A percentile compares a stretch with the other conserved stretches of the same genome.
Conservation (phyloP, 2,797 vertebrate genomes). For the Apogon talboti region DNA sequence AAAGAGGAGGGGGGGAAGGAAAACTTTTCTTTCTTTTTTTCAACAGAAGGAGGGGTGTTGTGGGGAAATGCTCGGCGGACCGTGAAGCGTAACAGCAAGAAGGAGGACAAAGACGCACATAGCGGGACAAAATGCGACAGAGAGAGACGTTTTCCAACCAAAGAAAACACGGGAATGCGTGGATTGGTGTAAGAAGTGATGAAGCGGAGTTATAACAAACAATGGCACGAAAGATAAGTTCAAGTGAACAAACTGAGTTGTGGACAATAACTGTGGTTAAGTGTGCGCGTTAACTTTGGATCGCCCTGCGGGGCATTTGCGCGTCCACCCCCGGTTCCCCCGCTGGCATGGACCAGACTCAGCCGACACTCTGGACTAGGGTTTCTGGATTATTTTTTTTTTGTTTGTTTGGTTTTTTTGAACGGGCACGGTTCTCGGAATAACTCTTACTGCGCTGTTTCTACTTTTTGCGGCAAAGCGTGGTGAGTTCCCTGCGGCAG, state of each 20-base stretch:
- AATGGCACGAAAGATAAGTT: constrained; percentile 34
- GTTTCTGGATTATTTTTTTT: neutral
- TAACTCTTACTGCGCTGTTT: constrained; percentile 16
- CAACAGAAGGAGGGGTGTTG: constrained; percentile 73
- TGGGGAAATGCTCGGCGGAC: constrained; percentile 78
- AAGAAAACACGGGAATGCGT: constrained; percentile 26
- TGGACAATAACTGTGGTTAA: constrained; percentile 31
- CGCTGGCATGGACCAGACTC: constrained; percentile 20
- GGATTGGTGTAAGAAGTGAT: constrained; percentile 28
- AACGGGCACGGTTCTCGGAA: constrained; percentile 38
- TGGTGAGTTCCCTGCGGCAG: constrained; percentile 39
- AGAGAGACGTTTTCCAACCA: constrained; percentile 31
- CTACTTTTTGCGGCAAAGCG: constrained; percentile 40
- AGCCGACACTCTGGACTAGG: constrained; percentile 2
- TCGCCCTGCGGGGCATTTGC: constrained; percentile 26
- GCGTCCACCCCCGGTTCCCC: constrained; percentile 5
- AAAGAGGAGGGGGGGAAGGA: constrained; percentile 34
- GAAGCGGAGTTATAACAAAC: constrained; percentile 6
- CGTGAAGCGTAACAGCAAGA: constrained; percentile 82
- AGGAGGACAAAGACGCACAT: constrained; percentile 78
- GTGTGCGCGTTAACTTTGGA: constrained; percentile 51
- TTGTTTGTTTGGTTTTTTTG: constrained; percentile 13
- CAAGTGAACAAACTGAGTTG: constrained; percentile 24
- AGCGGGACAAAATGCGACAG: constrained; percentile 64
- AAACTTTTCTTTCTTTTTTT: constrained; percentile 75